Conservation (phyloP, 1,140 invertebrate genomes). For the Ceratosolen fusciceps region DNA sequence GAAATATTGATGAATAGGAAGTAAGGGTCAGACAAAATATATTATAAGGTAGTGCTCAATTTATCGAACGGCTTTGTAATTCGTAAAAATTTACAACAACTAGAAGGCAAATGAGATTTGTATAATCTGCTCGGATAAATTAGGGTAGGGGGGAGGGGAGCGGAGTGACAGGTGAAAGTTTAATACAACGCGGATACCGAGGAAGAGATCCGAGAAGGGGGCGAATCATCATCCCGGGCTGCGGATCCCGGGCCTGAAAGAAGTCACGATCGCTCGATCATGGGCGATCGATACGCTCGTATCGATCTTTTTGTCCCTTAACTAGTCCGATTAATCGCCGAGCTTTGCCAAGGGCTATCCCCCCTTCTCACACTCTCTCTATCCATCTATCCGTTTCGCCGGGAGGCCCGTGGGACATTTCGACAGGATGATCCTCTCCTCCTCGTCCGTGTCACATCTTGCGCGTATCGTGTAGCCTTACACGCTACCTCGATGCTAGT, state of each 20-base stretch:
- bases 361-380: neutral
- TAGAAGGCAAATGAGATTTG: no score
- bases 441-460: constrained; percentile 30
- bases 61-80: neutral
- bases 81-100: neutral
- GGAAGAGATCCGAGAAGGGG: neutral
- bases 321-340: constrained; percentile 43
- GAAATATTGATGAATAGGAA: neutral
- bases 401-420: constrained; percentile 7
- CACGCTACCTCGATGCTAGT: constrained; percentile 46
- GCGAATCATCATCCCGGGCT: neutral
- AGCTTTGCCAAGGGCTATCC: neutral
- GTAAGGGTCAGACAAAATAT: neutral
- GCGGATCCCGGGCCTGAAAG: no score
- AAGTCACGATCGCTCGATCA: neutral
- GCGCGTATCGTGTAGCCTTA: constrained; percentile 43
- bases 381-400: constrained; percentile 9
- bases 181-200: neutral
- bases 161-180: neutral
- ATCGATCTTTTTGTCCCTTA: constrained; percentile 22
- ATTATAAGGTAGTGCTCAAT: neutral
- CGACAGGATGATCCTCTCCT: constrained; percentile 9
- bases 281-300: constrained; percentile 33
- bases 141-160: neutral
- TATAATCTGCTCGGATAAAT: neutral